Percentiles rank a stretch among this genome's conserved stretches.
Evolutionary conservation across 2,113 vertebrate species (phyloP).

Genomic region (Melanostigma gelatinosum): DNA sequence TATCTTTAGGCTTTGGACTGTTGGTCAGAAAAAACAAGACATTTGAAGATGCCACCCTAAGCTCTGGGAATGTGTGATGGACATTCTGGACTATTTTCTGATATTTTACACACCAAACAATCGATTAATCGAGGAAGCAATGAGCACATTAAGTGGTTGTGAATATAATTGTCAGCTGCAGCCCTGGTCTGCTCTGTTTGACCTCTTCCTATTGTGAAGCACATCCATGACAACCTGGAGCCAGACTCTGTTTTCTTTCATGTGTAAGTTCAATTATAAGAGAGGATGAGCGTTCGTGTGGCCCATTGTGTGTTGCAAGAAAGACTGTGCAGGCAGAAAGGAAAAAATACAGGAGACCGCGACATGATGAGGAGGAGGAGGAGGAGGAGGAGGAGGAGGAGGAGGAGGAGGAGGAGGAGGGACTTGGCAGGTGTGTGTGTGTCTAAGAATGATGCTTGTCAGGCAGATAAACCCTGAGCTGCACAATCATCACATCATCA

Average conservation of each 20-base stretch:
- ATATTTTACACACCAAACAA: not conserved
- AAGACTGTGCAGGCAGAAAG: not conserved
- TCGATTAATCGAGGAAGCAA: not conserved
- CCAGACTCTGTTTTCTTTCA: not conserved
- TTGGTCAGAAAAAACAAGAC: not conserved
- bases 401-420: no score
- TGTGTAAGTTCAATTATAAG: not conserved
- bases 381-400: not conserved
- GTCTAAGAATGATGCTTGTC: not conserved
- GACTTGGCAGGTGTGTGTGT: constrained; percentile 25
- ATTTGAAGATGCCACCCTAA: not conserved
- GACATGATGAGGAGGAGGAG: constrained; percentile 14
- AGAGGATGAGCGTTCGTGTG: constrained; percentile 1
- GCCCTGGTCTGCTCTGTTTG: not conserved
- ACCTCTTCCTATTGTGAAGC: not conserved
- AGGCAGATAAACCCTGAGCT: constrained; percentile 3
- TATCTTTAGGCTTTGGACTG: not conserved
- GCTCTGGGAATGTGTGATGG: not conserved
- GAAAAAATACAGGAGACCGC: constrained; percentile 3
- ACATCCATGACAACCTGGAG: not conserved
- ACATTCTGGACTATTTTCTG: not conserved
- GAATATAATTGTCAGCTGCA: not conserved
- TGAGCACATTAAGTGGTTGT: not conserved
- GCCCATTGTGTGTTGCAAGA: not conserved
- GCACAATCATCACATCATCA: constrained; percentile 28